Base-by-base conservation (phyloP, 2,888 invertebrate genomes). In the Alviniconcha strummeri region DNA sequence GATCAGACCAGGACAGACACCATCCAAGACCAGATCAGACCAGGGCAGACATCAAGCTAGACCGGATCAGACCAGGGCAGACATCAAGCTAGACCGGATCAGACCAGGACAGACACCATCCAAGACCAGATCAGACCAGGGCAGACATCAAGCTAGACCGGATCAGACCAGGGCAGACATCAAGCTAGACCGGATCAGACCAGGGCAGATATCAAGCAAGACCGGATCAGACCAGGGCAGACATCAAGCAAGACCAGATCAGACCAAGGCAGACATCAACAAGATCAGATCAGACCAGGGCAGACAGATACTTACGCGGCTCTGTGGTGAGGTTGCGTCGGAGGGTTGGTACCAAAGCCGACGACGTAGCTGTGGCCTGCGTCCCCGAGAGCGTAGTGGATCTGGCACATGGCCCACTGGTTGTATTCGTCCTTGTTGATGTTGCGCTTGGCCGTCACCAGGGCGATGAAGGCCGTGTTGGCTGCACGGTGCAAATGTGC, bases 381-480 rank as follows among this genome's bases (percentile, higher is more conserved):
- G 77, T 89, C 89, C 5, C 91, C 90, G 9, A 91, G 86, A 1
- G 88, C 88, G 80, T 89, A 90, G 86, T 91, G 87, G 74, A 92
- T 90, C 87, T 92, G 92, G 57, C 87, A 85, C 80, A 87, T 85
- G 60, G 92, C 92, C 89, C 91, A 92, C 19, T 86, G 82, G 7
- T 87, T 78, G 82, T 90, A 89, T 67, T 84, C 83, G 5, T 80
- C 80, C 4, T 88, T 52, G 80, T 89, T 87, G 8, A 92, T 83
- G 1, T 90, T 91, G n/a, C 85, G 72, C 56, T 91, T 87, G 5
- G 92, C 90, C 8, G 92, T 91, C 83, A 91, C 83, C 36, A 91
- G 86, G 6, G 91, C 90, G 36, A 91, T 86, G 74, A 90, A 86
- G 6, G 91, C 92, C 85, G 90, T 89, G 86, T 91, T 92, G 19